A percentile compares a stretch with the other conserved stretches of the same genome.
Evolutionary conservation across 2,888 invertebrate species (phyloP).

Genomic region (Drosophila kanekoi): DNA sequence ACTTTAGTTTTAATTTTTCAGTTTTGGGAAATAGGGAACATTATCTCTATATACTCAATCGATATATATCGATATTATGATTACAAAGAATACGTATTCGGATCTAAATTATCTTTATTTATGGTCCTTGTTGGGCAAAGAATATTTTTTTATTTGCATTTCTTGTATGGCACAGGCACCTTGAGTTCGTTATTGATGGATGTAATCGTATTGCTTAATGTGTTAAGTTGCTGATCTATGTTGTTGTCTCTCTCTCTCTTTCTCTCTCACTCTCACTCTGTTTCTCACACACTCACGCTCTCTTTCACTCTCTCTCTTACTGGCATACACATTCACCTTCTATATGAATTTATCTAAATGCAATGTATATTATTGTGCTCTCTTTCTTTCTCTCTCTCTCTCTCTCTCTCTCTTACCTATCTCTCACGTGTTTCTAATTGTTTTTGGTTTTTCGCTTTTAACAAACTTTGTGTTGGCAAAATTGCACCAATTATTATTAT

Average conservation of each 20-base stretch:
- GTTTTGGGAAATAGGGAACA: too few species aligned
- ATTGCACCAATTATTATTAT: slow-evolving; percentile 34
- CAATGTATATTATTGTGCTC: slow-evolving; percentile 24
- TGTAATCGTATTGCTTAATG: slow-evolving; percentile 11
- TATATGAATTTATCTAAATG: not conserved
- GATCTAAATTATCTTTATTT: too few species aligned
- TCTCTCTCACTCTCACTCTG: slow-evolving; percentile 13
- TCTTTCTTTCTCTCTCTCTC: slow-evolving; percentile 10
- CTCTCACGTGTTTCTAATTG: slow-evolving; percentile 38
- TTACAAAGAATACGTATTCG: too few species aligned
- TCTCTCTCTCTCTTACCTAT: slow-evolving; percentile 17
- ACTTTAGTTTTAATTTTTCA: too few species aligned
- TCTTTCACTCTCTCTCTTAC: slow-evolving; percentile 5
- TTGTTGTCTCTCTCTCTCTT: slow-evolving; percentile 8
- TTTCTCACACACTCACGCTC: slow-evolving; percentile 13
- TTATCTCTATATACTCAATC: too few species aligned
- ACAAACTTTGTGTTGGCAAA: slow-evolving; percentile 36
- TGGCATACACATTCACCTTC: slow-evolving; percentile 33
- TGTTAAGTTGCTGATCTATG: slow-evolving; percentile 33
- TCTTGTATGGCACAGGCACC: slow-evolving; percentile 31
- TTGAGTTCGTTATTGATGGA: slow-evolving; percentile 10
- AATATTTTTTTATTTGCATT: not conserved
- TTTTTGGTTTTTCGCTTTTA: slow-evolving; percentile 32
- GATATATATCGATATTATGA: too few species aligned
- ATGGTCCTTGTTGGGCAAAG: slow-evolving; percentile 1